Conservation (phyloP, 2,888 invertebrate genomes). For the Apodemia mormo region DNA sequence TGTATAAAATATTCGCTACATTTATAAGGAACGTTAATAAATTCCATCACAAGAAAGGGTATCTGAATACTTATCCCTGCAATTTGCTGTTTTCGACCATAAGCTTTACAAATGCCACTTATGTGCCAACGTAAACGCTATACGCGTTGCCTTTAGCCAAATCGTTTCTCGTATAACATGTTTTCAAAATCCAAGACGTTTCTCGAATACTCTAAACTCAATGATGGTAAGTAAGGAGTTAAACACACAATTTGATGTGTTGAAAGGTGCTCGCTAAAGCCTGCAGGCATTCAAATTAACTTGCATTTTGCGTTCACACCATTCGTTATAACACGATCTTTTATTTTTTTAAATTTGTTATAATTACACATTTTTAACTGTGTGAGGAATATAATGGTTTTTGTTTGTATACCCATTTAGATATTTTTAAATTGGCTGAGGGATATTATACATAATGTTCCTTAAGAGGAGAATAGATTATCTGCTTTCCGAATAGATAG, state of each 20-base stretch:
- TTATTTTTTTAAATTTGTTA: slow-evolving; percentile 73
- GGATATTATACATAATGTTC: too few relatives aligned
- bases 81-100: slow-evolving; percentile 17
- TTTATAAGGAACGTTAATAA: not conserved
- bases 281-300: slow-evolving; percentile 67
- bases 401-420: too few relatives aligned
- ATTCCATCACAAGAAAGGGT: slow-evolving; percentile 1
- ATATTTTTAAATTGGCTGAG: too few relatives aligned
- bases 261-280: slow-evolving; percentile 68
- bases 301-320: slow-evolving; percentile 57
- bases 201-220: slow-evolving; percentile 57
- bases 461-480: too few relatives aligned
- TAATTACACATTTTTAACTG: slow-evolving; percentile 27
- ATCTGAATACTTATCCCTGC: not conserved
- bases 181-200: slow-evolving; percentile 70
- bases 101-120: slow-evolving; percentile 29
- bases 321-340: slow-evolving; percentile 72
- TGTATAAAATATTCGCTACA: not conserved
- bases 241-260: slow-evolving; percentile 77
- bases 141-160: slow-evolving; percentile 67
- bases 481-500: too few relatives aligned
- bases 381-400: not conserved
- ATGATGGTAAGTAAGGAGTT: slow-evolving; percentile 67
- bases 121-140: slow-evolving; percentile 19
- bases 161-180: slow-evolving; percentile 68